Percentiles rank a stretch among this genome's conserved stretches.
Conservation (phyloP, 2,888 invertebrate species). For the Helobdella robusta region DNA sequence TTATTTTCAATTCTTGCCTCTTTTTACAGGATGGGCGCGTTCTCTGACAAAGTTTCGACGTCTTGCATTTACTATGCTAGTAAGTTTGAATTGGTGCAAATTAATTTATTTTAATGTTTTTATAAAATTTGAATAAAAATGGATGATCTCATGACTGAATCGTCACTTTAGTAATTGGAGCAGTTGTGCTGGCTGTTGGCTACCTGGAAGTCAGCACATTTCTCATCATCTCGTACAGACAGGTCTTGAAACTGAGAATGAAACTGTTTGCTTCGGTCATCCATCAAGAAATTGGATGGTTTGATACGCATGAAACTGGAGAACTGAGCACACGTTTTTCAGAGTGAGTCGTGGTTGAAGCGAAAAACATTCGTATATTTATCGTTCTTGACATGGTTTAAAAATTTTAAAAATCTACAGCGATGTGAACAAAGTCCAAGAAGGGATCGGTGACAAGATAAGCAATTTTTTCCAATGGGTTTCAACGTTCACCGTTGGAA, state of each 20-base stretch:
- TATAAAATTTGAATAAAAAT: background rate
- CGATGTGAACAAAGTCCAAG: slow-evolving; percentile 57
- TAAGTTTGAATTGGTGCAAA: slow-evolving; percentile 6
- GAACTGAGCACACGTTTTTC: slow-evolving; percentile 44
- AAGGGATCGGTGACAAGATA: slow-evolving; percentile 73
- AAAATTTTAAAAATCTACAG: slow-evolving; percentile 41
- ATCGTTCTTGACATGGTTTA: no score
- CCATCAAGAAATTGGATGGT: slow-evolving; percentile 47
- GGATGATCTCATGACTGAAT: background rate
- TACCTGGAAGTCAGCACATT: slow-evolving; percentile 49
- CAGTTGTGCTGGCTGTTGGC: slow-evolving; percentile 41
- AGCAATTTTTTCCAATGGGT: slow-evolving; percentile 65
- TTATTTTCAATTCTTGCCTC: no score
- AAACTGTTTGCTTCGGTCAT: slow-evolving; percentile 48
- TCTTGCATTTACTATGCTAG: slow-evolving; percentile 1
- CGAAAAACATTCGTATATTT: no score
- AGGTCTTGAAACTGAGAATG: slow-evolving; percentile 51
- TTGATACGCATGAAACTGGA: slow-evolving; percentile 44
- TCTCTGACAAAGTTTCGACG: background rate
- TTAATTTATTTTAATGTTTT: background rate
- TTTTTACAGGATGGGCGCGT: background rate
- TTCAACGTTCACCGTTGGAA: slow-evolving; percentile 60
- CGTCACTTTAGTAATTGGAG: slow-evolving; percentile 36
- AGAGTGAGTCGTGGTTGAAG: slow-evolving; percentile 44
- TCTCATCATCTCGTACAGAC: slow-evolving; percentile 49